Base-by-base conservation (phyloP, 2,888 invertebrate genomes). In the Macaria liturata region DNA sequence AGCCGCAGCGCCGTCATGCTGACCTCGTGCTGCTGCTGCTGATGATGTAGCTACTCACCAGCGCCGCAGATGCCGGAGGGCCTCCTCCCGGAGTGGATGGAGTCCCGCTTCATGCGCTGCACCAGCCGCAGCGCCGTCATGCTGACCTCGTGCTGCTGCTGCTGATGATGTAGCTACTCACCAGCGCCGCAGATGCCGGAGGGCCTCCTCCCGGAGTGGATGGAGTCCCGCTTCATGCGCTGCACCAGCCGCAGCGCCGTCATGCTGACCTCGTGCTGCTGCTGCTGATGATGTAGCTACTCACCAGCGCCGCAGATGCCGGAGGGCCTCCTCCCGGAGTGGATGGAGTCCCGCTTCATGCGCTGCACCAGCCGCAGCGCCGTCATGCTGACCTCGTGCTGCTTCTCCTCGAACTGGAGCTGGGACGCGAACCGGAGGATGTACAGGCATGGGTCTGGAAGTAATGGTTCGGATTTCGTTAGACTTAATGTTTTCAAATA, bases 61-160 rank as follows among this genome's bases (percentile, higher is more conserved):
- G 99, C 99, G 32, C 99, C 99, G 88, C 99, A 99, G 30, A 99
- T 94, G 7, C 99, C 99, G 0, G 99, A 98, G 1, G 99, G 99
- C 69, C 99, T 92, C 60, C 99, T 93, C 5, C 99, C 99, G 0
- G 97, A 97, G 82, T 98, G 98, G 83, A 99, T 96, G 83, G 98
- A 99, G 86, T 99, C 99, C 74, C 97, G 94, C 86, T 99, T 99
- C 99, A 99, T 99, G 72, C 99, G 93, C 86, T 98, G 97, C 31
- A 99, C 98, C 61, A 99, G 93, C 55, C 99, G 94, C 58, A 98
- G 92, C 0, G 99, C 99, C 3, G 99, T 98, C 94, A 96, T 97
- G 55, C 97, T 96, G 4, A 99, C 99, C 80, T 98, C 98, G 20
- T 20, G 20, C 20, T 20, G 20, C 20, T 20, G 20, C 20, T 20